Evolutionary conservation across 2,113 vertebrate species (phyloP), one percentile per base, ranked within the genome.

Genomic region (Microcebus murinus): DNA sequence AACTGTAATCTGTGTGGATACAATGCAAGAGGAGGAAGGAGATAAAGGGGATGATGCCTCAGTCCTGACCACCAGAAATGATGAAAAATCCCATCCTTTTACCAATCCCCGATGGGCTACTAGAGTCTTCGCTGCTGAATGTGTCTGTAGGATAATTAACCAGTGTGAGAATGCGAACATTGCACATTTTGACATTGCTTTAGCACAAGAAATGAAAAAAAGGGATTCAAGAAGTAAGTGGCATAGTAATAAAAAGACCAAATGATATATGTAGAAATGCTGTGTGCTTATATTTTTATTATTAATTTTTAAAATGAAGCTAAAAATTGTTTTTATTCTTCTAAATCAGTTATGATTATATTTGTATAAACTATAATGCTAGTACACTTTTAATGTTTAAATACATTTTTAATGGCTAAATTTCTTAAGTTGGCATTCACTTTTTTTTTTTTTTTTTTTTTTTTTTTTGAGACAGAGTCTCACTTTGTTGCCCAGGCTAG

Each of bases 61-160:
- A 3, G 98, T 99, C 15, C 99, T 99, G 95, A 98, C 98, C 0
- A 98, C 98, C 23, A 98, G 97, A 79, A 98, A 65, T 0, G 97
- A 98, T 15, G 99, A 99, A 68, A 98, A 90, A 39, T 97, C 96
- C 31, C 98, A 98, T n/a, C 98, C 99, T 42, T 99, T 99, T 96
- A 99, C 98, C 57, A 99, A 99, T 71, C 99, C 99, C 70, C 99
- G 99, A n/a, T 99, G 99, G 99, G 96, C 98, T 73, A 99, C 99
- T 5, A 99, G 99, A 93, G 98, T 99, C 97, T 99, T 99, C 57
- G 99, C 99, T 95, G 98, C 99, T 87, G 98, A 99, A 70, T 99
- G 99, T 68, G 98, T 99, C 79, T 99, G 99, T 97, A 99, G 99
- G 96, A 99, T 99, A 96, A 98, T 99, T 45, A 98, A 95, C 18